Evolutionary conservation across 2,888 invertebrate species (phyloP), one percentile per base, ranked within the genome.

Genomic region (Dromius quadrimaculatus): DNA sequence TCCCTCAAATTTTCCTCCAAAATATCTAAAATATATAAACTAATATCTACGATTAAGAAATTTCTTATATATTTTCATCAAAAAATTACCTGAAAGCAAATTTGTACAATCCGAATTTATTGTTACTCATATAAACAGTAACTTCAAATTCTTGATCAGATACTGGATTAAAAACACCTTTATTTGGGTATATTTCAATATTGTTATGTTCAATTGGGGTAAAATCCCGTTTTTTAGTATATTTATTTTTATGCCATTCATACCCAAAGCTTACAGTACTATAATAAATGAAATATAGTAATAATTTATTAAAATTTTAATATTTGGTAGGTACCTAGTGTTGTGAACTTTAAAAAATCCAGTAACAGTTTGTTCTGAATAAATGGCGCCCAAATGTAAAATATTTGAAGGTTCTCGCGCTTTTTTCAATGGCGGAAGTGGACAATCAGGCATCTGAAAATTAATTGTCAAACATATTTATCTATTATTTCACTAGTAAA

Each of bases 21-120:
- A 20, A 59, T 59, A 59, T 59, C 59, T 59, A 59, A n/a, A 5
- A 59, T 6, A 19, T 59, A 59, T 19, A 59, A 36, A 36, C 59
- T 59, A 6, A 3, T 11, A 41, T 41, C 15, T 5, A 19, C 13
- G 15, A 41, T 41, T 11, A 41, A 45, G 17, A 41, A 1, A 15
- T 3, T 41, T 41, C 8, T 19, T 50, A 23, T 50, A n/a, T 22
- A 47, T 2, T 4, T 11, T 41, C 6, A 41, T 2, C 9, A 11
- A 0, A 47, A 22, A 19, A 8, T 17, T 36, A 59, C 59, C 36
- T 59, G 11, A 13, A 59, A 2, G 9, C 59, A 59, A n/a, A 36
- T 59, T 36, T 59, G 11, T 36, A 59, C 2, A 59, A 20, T 8
- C 59, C 59, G 19, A 20, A 59, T 19, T 59, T 11, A 11, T 8